A percentile compares a stretch with the other conserved stretches of the same genome.
Conservation (phyloP, 1,140 invertebrate species). For the Drosophila sp. region DNA sequence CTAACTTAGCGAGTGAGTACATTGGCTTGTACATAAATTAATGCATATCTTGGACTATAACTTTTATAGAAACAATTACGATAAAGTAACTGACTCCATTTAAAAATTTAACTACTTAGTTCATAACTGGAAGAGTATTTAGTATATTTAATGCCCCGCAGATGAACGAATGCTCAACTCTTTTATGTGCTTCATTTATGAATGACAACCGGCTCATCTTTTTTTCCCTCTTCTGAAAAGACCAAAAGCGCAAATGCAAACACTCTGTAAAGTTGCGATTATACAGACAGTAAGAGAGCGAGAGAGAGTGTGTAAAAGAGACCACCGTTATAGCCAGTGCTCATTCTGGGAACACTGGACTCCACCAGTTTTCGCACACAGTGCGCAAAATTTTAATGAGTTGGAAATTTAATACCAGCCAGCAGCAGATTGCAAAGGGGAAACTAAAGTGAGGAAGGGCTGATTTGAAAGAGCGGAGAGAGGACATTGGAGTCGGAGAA, state of each 20-base stretch:
- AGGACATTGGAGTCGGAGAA: background rate
- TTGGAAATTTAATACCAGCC: slow-evolving; percentile 78
- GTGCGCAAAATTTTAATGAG: slow-evolving; percentile 81
- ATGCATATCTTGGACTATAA: too few relatives aligned
- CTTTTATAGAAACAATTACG: too few relatives aligned
- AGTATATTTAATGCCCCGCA: background rate
- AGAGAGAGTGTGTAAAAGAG: background rate
- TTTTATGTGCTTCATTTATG: slow-evolving; percentile 66
- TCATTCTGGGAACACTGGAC: slow-evolving; percentile 3
- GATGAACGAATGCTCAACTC: background rate
- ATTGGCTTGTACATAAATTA: too few relatives aligned
- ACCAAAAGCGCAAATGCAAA: slow-evolving; percentile 63
- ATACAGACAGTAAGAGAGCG: background rate
- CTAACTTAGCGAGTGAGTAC: too few relatives aligned
- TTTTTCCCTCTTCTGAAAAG: background rate
- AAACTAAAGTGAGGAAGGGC: background rate
- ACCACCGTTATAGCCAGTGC: slow-evolving; percentile 28
- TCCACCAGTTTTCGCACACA: slow-evolving; percentile 60
- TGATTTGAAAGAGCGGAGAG: too few relatives aligned
- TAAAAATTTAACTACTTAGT: too few relatives aligned
- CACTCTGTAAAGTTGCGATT: slow-evolving; percentile 32
- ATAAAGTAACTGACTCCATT: too few relatives aligned
- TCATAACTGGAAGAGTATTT: slow-evolving; percentile 9
- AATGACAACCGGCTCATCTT: slow-evolving; percentile 54
- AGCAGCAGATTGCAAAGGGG: slow-evolving; percentile 52